These are phyloP conservation scores for Aphelinus atriplicis DNA, from an alignment of 1,140 invertebrate species.

Conservation along the genomic window DNA sequence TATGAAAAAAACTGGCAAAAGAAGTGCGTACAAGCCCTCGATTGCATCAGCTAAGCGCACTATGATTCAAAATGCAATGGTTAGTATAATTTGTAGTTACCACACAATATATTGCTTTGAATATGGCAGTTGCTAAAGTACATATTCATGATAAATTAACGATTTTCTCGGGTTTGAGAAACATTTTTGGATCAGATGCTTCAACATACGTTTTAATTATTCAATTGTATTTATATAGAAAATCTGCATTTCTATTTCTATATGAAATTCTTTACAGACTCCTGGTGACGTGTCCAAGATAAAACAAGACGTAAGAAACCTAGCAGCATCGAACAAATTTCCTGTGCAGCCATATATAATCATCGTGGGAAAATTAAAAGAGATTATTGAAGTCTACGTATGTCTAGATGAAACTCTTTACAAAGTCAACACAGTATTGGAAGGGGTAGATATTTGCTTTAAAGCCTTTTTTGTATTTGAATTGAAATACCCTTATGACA, in stretches of 20 bases:
- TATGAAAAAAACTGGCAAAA: no score
- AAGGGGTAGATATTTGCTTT: conserved; percentile 36
- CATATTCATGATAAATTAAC: not conserved
- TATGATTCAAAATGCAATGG: no score
- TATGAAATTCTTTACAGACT: not conserved
- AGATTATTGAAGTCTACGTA: conserved; percentile 32
- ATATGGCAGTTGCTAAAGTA: no score
- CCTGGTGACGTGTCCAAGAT: not conserved
- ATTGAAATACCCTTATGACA: conserved; percentile 41
- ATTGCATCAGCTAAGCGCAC: no score
- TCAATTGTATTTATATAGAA: not conserved
- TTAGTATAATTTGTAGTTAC: no score
- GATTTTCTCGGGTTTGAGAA: not conserved
- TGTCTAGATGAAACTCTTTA: conserved; percentile 36
- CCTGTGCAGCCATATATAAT: conserved; percentile 42
- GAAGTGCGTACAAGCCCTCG: no score
- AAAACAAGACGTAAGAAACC: not conserved
- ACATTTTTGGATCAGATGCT: not conserved
- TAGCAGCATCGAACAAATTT: not conserved
- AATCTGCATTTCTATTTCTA: not conserved
- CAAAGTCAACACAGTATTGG: conserved; percentile 35
- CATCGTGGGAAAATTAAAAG: conserved; percentile 27
- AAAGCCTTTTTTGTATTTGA: conserved; percentile 43
- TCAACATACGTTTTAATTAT: not conserved
- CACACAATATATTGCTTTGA: no score